A percentile compares a stretch with the other conserved stretches of the same genome.
These are phyloP conservation scores for Trichopria drosophilae DNA, from an alignment of 2,888 invertebrate genomes.

Conservation along the genomic window DNA sequence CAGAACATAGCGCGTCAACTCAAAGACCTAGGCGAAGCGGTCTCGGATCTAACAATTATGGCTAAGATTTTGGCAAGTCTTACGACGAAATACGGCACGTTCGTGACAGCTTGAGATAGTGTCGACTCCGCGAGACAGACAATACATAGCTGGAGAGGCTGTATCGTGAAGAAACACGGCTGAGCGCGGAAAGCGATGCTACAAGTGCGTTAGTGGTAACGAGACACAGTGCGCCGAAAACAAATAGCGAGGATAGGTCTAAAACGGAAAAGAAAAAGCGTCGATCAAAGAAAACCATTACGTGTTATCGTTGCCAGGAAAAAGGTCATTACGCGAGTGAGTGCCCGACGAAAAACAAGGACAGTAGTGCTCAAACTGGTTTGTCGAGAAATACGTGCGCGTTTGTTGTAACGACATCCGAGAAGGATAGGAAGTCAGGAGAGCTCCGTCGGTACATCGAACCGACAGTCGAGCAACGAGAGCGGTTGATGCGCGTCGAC, in stretches of 20 bases:
- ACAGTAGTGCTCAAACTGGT: constrained; percentile 18
- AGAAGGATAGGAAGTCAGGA: too few species aligned
- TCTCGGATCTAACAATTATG: constrained; percentile 30
- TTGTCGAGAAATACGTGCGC: constrained; percentile 13
- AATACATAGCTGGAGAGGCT: constrained; percentile 27
- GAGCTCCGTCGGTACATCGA: too few species aligned
- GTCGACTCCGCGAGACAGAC: constrained; percentile 30
- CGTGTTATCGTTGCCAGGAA: constrained; percentile 27
- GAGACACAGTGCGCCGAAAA: too few species aligned
- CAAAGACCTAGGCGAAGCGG: constrained; percentile 28
- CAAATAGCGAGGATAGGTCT: too few species aligned
- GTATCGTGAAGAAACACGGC: constrained; percentile 28
- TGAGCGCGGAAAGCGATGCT: constrained; percentile 14
- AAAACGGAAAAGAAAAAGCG: too few species aligned
- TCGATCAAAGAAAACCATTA: constrained; percentile 14
- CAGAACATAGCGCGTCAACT: constrained; percentile 28
- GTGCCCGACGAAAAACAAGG: constrained; percentile 26
- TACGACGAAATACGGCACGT: constrained; percentile 27
- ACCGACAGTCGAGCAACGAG: too few species aligned
- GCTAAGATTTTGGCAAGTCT: constrained; percentile 36
- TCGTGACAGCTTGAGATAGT: constrained; percentile 33
- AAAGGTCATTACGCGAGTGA: constrained; percentile 30
- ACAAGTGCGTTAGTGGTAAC: too few species aligned
- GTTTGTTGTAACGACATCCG: constrained; percentile 18
- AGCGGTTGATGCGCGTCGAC: constrained; percentile 26